Base-by-base conservation (phyloP, 2,797 vertebrate genomes). In the Bovichtus diacanthus region DNA sequence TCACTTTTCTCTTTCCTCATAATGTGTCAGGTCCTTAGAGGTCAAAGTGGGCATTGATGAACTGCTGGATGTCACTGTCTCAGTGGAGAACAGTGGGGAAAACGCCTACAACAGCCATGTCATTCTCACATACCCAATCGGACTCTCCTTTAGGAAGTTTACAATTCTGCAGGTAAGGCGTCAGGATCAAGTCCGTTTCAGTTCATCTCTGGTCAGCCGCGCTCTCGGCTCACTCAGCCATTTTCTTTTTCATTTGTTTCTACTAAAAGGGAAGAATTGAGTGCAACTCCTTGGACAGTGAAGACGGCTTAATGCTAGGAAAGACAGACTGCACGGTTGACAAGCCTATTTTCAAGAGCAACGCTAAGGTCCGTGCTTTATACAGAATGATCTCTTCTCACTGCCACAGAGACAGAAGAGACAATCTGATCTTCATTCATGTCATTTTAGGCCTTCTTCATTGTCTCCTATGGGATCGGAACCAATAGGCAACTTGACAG, bases 51-150 rank as follows among this genome's bases (percentile, higher is more conserved):
- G 96, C 12, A 95, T 95, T 12, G 85, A 93, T 70, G 92, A 88
- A 1, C 93, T 95, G 13, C 8, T 97, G 65, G 86, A 92, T 0
- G 62, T 96, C 53, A 95, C 82, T 0, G 84, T 96, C 19, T 93
- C 87, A 0, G 76, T 96, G 75, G 90, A 88, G 76, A 98, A 97
- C 74, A 82, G 59, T 0, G 95, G 85, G 0, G 96, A 98, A 84
- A 94, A 97, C 83, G 96, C 97, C 9, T 97, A 96, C 51, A 87
- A 93, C 73, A 94, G 91, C 9, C 78, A 3, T 0, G 83, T 95
- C n/a, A 69, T 76, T n/a, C 90, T 97, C 46, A 90, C 81, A 0
- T 95, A 95, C 76, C 96, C 97, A 0, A 36, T 76, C 0, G 94
- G 90, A 16, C 83, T 97, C 56, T 97, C 96, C n/a, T 97, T 81